phyloP scores from a whole-genome alignment of 2,113 vertebrate genomes.

The Hippocampus zosterae region DNA sequence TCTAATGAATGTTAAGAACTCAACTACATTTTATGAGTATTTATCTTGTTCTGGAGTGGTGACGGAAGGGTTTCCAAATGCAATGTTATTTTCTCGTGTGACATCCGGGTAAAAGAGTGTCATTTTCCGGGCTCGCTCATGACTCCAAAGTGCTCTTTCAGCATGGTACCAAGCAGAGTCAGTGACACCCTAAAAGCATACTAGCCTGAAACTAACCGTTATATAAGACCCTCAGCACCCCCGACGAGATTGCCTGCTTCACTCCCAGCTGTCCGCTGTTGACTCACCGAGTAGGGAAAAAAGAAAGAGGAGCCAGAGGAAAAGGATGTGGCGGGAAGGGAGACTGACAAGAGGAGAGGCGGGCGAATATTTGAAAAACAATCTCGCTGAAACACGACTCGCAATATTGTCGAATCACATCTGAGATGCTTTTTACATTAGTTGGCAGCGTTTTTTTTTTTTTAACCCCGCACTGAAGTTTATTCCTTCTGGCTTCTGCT shows the following conservation, averaged over 20 bases:
- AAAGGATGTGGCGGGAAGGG: constrained; percentile 15
- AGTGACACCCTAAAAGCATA: constrained; percentile 50
- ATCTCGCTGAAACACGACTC: constrained; percentile 22
- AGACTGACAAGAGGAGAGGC: constrained; percentile 14
- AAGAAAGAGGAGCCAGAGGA: constrained; percentile 13
- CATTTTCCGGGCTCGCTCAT: background rate
- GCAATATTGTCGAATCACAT: constrained; percentile 23
- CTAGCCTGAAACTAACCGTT: constrained; percentile 41
- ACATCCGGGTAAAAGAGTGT: background rate
- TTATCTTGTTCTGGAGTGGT: background rate
- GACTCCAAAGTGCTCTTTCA: constrained; percentile 9
- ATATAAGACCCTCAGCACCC: constrained; percentile 38
- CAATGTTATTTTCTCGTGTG: background rate
- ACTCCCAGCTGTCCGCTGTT: constrained; percentile 46
- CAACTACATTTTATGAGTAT: background rate
- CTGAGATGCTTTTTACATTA: constrained; percentile 16
- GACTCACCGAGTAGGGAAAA: constrained; percentile 42
- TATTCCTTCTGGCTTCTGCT: constrained; percentile 35
- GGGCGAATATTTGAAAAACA: constrained; percentile 35
- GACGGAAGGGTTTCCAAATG: background rate
- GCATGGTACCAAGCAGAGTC: constrained; percentile 2
- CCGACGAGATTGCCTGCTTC: constrained; percentile 27
- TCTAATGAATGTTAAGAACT: background rate
- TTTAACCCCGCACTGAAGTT: background rate
- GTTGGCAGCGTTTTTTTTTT: constrained; percentile 31